phyloP scores from a whole-genome alignment of 2,797 vertebrate genomes.

The Rhabdomys pumilio region DNA sequence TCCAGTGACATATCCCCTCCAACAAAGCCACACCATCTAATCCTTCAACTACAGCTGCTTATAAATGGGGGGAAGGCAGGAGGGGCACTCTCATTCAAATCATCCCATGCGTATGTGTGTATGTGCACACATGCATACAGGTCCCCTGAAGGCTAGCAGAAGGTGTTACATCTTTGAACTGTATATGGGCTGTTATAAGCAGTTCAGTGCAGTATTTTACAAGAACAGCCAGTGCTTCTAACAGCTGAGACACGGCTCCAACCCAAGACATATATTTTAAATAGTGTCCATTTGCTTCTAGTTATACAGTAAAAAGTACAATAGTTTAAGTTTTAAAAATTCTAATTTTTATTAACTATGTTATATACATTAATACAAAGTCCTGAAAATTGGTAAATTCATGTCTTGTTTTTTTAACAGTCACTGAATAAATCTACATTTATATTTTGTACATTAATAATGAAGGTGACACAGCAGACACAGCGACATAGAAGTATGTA shows the following conservation, averaged over 20 bases:
- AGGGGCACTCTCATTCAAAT: not conserved
- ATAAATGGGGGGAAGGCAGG: no score
- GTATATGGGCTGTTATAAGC: not conserved
- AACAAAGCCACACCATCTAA: not conserved
- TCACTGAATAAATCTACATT: slow-evolving; percentile 68
- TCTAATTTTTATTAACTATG: slow-evolving; percentile 75
- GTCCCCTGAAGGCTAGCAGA: not conserved
- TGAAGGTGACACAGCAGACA: slow-evolving; percentile 50
- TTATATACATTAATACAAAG: slow-evolving; percentile 65
- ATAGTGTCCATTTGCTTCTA: slow-evolving; percentile 16
- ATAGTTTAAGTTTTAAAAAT: slow-evolving; percentile 55
- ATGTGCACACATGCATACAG: not conserved
- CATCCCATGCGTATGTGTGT: not conserved
- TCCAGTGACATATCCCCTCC: not conserved
- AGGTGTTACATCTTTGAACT: not conserved
- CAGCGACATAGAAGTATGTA: slow-evolving; percentile 81
- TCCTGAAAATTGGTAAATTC: slow-evolving; percentile 68
- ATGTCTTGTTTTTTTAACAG: slow-evolving; percentile 61
- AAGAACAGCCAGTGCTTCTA: not conserved
- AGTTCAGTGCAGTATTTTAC: not conserved
- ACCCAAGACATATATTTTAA: slow-evolving; percentile 24
- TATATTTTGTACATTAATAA: slow-evolving; percentile 74
- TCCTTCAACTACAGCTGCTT: not conserved
- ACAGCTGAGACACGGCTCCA: not conserved
- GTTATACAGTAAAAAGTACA: slow-evolving; percentile 58